phyloP scores from a whole-genome alignment of 2,113 vertebrate species.

The Psittacara wagleri region DNA sequence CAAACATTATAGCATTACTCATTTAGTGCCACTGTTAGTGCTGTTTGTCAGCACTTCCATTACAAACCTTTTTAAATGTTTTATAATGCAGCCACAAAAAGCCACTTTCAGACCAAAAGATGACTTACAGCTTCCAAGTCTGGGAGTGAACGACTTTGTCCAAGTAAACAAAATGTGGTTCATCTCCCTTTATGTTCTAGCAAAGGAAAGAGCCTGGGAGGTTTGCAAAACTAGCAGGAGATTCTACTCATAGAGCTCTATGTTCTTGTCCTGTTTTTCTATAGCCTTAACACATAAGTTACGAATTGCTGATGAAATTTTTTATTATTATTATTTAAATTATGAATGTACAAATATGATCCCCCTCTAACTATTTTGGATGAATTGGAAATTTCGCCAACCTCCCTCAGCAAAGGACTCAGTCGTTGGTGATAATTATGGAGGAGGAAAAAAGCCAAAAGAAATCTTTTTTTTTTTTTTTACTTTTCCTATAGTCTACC shows the following conservation, averaged over 20 bases:
- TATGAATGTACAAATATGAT: neutral
- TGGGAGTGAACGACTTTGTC: constrained; percentile 32
- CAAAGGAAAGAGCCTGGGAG: neutral
- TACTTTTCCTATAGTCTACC: neutral
- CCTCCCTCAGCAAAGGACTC: neutral
- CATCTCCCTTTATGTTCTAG: constrained; percentile 39
- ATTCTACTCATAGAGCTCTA: neutral
- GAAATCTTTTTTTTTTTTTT: too few species aligned
- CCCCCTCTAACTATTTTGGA: neutral
- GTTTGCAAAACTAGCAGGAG: neutral
- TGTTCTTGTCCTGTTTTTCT: neutral
- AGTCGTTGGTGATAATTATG: neutral
- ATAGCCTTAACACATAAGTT: neutral
- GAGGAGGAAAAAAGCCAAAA: neutral
- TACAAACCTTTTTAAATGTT: constrained; percentile 58
- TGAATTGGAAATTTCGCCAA: neutral
- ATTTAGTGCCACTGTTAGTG: constrained; percentile 23
- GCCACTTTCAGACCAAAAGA: constrained; percentile 59
- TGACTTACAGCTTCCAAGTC: constrained; percentile 22
- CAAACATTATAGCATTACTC: constrained; percentile 33
- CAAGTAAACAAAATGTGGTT: constrained; percentile 63
- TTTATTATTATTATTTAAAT: neutral
- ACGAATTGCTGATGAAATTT: neutral
- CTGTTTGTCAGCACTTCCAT: constrained; percentile 70
- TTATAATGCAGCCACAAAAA: constrained; percentile 66